Evolutionary conservation across 2,797 vertebrate genomes (phyloP), one percentile per base, ranked within the genome.

Genomic region (Serranus cabrilla): DNA sequence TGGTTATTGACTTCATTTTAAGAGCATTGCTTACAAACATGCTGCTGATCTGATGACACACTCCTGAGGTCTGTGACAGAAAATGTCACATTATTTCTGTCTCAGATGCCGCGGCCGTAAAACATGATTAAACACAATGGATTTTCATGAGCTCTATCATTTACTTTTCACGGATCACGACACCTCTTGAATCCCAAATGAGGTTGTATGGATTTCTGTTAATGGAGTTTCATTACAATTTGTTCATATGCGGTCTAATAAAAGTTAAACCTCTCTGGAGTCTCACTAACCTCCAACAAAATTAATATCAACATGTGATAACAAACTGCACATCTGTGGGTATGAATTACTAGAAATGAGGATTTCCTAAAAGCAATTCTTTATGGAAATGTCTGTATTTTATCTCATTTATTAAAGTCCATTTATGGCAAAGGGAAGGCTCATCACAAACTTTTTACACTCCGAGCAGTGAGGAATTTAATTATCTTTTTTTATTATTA

Each of bases 151-250:
- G 21, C 31, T 34, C 16, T 13, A 2, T 27, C 3, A 64, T 51
- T 45, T 12, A 55, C 31, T 13, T 51, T 57, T 46, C 11, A 52
- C 1, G 14, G 45, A 23, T 17, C 21, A 46, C 20, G 4, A n/a
- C 18, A 7, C 46, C 7, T 47, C 27, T 21, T 2, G 51, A 49
- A 61, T 18, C 17, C 43, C 59, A 52, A 31, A 61, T 31, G 14
- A 31, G 11, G 57, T 31, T 11, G 14, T n/a, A 47, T 70, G 11
- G 60, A 65, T 65, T 60, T 52, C 56, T 43, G 34, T 40, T 56
- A 60, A 59, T 65, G 40, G 40, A 37, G 47, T 74, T 77, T 31
- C n/a, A 42, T 17, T 27, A n/a, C 39, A 61, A 16, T 54, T 60
- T 51, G 34, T 21, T 70, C 37, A 51, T 27, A 43, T 17, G 45